Base-by-base conservation (phyloP, 2,888 invertebrate genomes). In the Neocrepidodera transversa region DNA sequence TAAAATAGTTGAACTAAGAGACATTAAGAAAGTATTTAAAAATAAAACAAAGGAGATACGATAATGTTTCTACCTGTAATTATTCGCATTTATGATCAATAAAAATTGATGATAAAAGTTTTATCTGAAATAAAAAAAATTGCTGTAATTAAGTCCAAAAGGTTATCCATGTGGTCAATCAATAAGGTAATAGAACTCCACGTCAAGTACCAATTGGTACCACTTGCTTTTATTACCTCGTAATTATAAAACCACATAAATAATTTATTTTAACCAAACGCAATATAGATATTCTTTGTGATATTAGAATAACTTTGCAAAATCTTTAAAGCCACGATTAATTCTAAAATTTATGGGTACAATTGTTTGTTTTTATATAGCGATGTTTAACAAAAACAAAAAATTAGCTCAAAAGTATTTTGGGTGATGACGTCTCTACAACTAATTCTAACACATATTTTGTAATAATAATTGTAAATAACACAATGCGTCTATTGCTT, bases 321-420 rank as follows among this genome's bases (percentile, higher is more conserved):
- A 70, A 66, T 70, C 71, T 71, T 68, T 54, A 59, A 45, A 62
- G 65, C 66, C 68, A 67, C 64, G 60, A 67, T 69, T 69, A 60
- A 74, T 74, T 74, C 74, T 74, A 74, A 74, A 74, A 64, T 71
- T 64, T 69, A 70, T 70, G 71, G 72, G 74, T 74, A 72, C 73
- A 74, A 73, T 67, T 70, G 63, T 71, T 72, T 71, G 60, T 68
- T 68, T 66, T 68, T 65, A 63, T 61, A 62, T 64, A 62, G 54
- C 52, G 38, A 63, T 58, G 63, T 63, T 65, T 60, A 68, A 66
- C 63, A 62, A n/a, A 57, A 59, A 64, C 58, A 62, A 58, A 61
- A 65, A 61, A 64, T 64, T 69, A 69, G 71, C 72, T 71, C 69
- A 73, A 74, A 71, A 61, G 28, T 64, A 68, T 71, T 72, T 73